A percentile compares a stretch with the other conserved stretches of the same genome.
Evolutionary conservation across 2,888 invertebrate species (phyloP).

Genomic region (Cephus rjabovi): DNA sequence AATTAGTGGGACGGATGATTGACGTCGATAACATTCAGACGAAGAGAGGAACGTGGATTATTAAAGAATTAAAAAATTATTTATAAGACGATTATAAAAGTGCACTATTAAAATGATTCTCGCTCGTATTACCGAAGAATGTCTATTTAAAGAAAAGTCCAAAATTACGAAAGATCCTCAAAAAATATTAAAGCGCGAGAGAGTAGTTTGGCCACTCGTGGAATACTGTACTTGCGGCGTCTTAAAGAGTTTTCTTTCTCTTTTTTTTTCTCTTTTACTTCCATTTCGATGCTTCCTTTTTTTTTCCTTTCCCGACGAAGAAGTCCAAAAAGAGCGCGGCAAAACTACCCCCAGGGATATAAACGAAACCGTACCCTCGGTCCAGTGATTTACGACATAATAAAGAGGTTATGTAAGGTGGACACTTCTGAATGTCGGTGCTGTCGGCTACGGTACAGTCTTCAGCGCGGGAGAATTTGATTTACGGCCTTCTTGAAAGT

Average conservation of each 20-base stretch:
- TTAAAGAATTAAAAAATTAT: neutral
- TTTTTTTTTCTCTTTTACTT: slow-evolving; percentile 1
- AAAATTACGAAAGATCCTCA: neutral
- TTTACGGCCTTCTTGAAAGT: slow-evolving; percentile 50
- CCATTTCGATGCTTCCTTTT: neutral
- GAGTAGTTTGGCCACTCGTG: neutral
- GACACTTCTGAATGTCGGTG: slow-evolving; percentile 21
- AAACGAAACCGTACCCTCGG: slow-evolving; percentile 5
- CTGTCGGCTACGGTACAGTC: slow-evolving; percentile 17
- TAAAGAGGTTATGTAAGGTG: slow-evolving; percentile 50
- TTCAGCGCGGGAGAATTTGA: slow-evolving; percentile 38
- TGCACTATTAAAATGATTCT: neutral
- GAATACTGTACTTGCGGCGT: neutral
- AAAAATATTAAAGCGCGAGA: neutral
- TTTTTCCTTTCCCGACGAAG: neutral
- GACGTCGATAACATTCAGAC: neutral
- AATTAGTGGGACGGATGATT: neutral
- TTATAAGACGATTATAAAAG: neutral
- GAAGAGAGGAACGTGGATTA: neutral
- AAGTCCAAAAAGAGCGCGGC: neutral
- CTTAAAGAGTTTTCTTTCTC: neutral
- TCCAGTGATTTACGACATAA: slow-evolving; percentile 47
- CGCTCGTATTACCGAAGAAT: neutral
- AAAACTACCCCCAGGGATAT: neutral
- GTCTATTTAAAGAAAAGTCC: neutral